These are phyloP conservation scores for Pachyseris speciosa DNA, from an alignment of 64 coral and sea anemone species.

Conservation along the genomic window DNA sequence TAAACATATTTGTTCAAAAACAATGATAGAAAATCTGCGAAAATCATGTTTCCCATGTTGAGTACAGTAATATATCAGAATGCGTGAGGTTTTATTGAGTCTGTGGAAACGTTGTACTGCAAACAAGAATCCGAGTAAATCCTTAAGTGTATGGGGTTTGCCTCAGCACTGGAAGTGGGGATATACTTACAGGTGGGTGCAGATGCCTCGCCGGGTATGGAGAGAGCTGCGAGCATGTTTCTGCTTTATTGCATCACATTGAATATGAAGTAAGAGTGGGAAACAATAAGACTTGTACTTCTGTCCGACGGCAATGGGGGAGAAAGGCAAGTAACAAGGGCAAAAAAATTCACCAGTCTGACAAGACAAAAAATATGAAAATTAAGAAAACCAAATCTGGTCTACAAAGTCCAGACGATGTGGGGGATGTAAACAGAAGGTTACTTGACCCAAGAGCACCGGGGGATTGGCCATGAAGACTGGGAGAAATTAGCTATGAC, in stretches of 20 bases:
- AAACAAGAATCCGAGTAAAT: slow-evolving; percentile 2
- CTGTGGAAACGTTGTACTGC: neutral
- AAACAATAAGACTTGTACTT: slow-evolving; percentile 33
- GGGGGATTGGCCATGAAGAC: neutral
- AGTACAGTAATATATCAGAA: slow-evolving; percentile 20
- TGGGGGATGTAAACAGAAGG: neutral
- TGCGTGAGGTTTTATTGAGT: slow-evolving; percentile 24
- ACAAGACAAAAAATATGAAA: neutral
- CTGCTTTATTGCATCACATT: slow-evolving; percentile 14
- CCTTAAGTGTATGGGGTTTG: slow-evolving; percentile 40
- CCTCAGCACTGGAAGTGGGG: neutral
- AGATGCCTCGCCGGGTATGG: slow-evolving; percentile 9
- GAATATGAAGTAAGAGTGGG: slow-evolving; percentile 19
- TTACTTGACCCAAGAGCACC: neutral
- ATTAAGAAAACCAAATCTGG: neutral
- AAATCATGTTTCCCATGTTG: neutral
- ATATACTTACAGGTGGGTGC: slow-evolving; percentile 5
- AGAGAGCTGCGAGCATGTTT: slow-evolving; percentile 23
- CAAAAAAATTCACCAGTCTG: neutral
- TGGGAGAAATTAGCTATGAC: neutral
- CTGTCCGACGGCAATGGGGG: neutral
- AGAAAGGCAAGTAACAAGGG: neutral
- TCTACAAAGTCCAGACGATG: neutral
- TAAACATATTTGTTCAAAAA: neutral
- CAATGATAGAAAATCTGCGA: neutral